A percentile compares a stretch with the other conserved stretches of the same genome.
phyloP scores from a whole-genome alignment of 2,113 vertebrate genomes.

The Indri indri region DNA sequence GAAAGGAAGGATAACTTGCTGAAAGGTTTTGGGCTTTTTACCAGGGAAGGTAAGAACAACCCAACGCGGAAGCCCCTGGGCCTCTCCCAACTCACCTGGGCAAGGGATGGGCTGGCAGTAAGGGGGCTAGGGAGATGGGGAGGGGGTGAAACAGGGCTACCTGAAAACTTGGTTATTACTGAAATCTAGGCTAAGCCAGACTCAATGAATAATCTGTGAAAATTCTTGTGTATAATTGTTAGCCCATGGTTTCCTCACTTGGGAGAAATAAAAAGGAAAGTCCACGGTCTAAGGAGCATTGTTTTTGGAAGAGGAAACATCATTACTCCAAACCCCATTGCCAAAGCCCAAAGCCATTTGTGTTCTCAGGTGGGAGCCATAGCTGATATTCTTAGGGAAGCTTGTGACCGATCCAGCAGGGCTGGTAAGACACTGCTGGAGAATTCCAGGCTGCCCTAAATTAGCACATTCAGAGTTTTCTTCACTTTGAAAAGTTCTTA shows the following conservation, averaged over 20 bases:
- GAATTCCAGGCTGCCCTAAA: not conserved
- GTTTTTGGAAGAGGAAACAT: not conserved
- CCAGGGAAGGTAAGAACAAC: not conserved
- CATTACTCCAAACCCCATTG: not conserved
- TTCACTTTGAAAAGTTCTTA: slow-evolving; percentile 13
- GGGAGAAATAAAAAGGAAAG: not conserved
- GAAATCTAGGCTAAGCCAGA: not conserved
- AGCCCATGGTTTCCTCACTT: not conserved
- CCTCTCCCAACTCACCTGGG: not conserved
- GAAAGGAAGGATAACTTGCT: not conserved
- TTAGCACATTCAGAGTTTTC: not conserved
- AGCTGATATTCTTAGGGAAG: not conserved
- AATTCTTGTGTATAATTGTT: not conserved
- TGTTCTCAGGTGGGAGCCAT: not conserved
- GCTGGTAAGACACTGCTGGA: not conserved
- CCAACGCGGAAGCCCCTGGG: not conserved
- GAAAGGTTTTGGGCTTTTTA: not conserved
- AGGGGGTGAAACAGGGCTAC: not conserved
- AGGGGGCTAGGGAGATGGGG: not conserved
- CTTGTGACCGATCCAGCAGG: not conserved
- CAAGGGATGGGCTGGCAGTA: not conserved
- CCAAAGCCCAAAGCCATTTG: not conserved
- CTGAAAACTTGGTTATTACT: not conserved
- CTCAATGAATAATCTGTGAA: not conserved
- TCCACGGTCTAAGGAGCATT: not conserved